These are phyloP conservation scores for Varanus komodoensis DNA, from an alignment of 2,113 vertebrate species.

Conservation along the genomic window DNA sequence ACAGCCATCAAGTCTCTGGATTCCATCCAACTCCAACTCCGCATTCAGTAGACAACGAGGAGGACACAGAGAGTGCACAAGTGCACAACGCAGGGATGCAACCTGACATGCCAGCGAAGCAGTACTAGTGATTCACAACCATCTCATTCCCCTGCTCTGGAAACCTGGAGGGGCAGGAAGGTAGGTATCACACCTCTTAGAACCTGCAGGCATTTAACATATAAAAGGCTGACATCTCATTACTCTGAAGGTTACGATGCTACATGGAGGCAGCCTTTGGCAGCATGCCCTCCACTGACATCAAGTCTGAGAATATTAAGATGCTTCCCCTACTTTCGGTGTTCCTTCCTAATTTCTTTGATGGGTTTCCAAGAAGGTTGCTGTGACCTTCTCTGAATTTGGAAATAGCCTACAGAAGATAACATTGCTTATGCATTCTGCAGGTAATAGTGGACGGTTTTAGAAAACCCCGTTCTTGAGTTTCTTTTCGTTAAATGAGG, in stretches of 20 bases:
- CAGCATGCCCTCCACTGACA: background rate
- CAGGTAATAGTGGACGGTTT: background rate
- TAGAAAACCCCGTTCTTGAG: background rate
- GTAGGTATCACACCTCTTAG: background rate
- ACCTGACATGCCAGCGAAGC: background rate
- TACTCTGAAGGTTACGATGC: background rate
- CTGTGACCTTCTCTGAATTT: background rate
- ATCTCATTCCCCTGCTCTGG: background rate
- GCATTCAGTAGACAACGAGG: background rate
- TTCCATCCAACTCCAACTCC: background rate
- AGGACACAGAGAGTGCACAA: background rate
- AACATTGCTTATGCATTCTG: background rate
- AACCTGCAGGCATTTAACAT: background rate
- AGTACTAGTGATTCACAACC: background rate
- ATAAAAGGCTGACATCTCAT: background rate
- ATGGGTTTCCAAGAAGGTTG: background rate
- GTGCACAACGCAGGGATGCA: background rate
- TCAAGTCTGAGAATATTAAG: background rate
- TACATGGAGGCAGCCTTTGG: background rate
- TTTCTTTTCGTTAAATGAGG: slow-evolving; percentile 19
- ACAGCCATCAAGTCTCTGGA: background rate
- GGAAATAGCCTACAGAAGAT: background rate
- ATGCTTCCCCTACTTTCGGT: background rate
- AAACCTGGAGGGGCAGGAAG: background rate
- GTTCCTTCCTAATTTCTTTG: background rate